Evolutionary conservation across 2,888 invertebrate species (phyloP).

Genomic region (Philonicus albiceps): DNA sequence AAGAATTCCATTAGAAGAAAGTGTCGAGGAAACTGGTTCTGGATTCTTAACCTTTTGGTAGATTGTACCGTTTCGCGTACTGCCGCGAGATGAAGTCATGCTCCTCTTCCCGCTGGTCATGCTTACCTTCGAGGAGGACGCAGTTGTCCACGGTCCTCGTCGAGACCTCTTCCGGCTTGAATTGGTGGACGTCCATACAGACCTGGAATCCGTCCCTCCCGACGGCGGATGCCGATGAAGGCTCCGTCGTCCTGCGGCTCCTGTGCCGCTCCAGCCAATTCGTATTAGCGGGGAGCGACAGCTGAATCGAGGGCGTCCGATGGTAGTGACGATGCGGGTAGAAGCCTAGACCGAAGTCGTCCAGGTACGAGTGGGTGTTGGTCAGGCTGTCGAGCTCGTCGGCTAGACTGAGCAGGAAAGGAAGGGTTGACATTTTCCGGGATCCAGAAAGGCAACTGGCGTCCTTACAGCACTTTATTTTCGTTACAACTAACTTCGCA

Average conservation of each 20-base stretch:
- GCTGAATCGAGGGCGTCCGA: constrained; percentile 60
- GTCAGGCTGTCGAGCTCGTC: constrained; percentile 62
- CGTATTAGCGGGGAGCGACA: constrained; percentile 60
- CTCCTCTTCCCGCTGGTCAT: constrained; percentile 78
- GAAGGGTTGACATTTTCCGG: constrained; percentile 59
- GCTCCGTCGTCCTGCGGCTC: neutral
- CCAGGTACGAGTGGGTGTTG: constrained; percentile 60
- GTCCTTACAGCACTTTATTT: neutral
- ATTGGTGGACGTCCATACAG: constrained; percentile 79
- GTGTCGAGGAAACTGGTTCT: constrained; percentile 74
- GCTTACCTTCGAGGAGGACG: constrained; percentile 80
- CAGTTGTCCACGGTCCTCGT: constrained; percentile 79
- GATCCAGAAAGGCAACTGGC: constrained; percentile 55
- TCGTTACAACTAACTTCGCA: neutral
- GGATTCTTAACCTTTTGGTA: constrained; percentile 80
- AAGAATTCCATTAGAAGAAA: constrained; percentile 79
- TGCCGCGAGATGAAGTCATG: constrained; percentile 79
- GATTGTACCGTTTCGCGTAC: constrained; percentile 75
- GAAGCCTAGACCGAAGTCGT: constrained; percentile 62
- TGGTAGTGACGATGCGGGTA: constrained; percentile 62
- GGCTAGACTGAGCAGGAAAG: constrained; percentile 60
- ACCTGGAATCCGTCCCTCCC: constrained; percentile 77
- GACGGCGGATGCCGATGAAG: neutral
- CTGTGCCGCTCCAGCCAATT: constrained; percentile 58
- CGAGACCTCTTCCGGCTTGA: constrained; percentile 78